A percentile compares a stretch with the other conserved stretches of the same genome.
Evolutionary conservation across 1,140 invertebrate species (phyloP).

Genomic region (Aphelenchoides besseyi): DNA sequence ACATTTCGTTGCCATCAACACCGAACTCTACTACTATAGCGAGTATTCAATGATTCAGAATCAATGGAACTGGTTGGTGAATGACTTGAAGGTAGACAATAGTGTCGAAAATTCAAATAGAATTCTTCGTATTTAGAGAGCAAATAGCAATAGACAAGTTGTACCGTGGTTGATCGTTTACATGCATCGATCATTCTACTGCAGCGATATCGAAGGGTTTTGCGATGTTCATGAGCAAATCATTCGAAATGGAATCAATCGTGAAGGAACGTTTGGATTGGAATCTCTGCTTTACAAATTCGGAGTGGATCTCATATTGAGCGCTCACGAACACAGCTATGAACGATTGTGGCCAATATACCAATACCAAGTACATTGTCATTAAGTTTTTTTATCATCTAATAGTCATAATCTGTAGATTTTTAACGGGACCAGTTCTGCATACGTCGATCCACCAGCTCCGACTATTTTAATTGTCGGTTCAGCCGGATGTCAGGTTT

Average conservation of each 20-base stretch:
- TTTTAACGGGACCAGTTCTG: constrained; percentile 74
- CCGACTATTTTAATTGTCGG: constrained; percentile 82
- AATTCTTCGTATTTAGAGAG: constrained; percentile 33
- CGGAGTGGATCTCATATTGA: constrained; percentile 58
- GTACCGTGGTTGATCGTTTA: constrained; percentile 85
- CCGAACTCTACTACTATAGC: constrained; percentile 87
- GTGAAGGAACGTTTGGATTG: constrained; percentile 63
- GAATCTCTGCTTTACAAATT: constrained; percentile 80
- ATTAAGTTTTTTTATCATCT: too few species aligned
- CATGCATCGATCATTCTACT: constrained; percentile 92
- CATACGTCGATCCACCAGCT: constrained; percentile 80
- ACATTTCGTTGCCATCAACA: constrained; percentile 83
- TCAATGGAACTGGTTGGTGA: constrained; percentile 82
- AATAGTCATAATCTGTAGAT: too few species aligned
- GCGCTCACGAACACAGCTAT: constrained; percentile 68
- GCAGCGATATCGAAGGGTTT: constrained; percentile 75
- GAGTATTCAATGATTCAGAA: constrained; percentile 74
- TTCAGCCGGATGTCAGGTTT: constrained; percentile 70
- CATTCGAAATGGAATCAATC: constrained; percentile 18
- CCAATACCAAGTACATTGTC: constrained; percentile 61
- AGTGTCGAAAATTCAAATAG: constrained; percentile 76
- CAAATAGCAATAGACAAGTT: constrained; percentile 40
- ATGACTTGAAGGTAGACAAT: constrained; percentile 75
- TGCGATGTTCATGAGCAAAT: constrained; percentile 77
- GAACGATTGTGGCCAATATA: constrained; percentile 81